Percentiles rank a stretch among this genome's conserved stretches.
Evolutionary conservation across 1,140 invertebrate genomes (phyloP).

Genomic region (Trachelipus rathkii): DNA sequence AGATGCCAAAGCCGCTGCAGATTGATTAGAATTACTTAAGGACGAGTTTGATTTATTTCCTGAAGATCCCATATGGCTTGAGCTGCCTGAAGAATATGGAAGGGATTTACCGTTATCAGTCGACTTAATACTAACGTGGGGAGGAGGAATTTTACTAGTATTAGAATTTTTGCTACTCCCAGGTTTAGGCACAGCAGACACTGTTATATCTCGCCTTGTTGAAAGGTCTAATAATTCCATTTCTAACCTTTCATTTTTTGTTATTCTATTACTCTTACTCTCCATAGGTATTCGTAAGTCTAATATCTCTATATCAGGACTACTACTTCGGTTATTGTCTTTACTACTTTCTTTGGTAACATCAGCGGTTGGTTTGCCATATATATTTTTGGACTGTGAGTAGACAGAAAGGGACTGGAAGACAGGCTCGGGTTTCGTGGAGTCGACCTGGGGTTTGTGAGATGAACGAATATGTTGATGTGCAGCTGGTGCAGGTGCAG

Average conservation of each 20-base stretch:
- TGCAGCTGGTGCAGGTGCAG: slow-evolving; percentile 40
- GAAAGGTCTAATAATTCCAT: slow-evolving; percentile 44
- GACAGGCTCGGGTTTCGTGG: slow-evolving; percentile 40
- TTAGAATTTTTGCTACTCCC: slow-evolving; percentile 37
- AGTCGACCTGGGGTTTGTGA: slow-evolving; percentile 34
- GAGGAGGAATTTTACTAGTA: slow-evolving; percentile 34
- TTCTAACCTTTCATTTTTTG: slow-evolving; percentile 41
- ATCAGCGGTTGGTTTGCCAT: slow-evolving; percentile 43
- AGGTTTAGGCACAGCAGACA: slow-evolving; percentile 43
- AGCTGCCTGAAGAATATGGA: slow-evolving; percentile 28
- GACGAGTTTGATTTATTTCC: background rate
- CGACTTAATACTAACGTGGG: slow-evolving; percentile 43
- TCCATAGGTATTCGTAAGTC: slow-evolving; percentile 38
- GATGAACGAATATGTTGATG: slow-evolving; percentile 31
- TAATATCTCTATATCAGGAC: slow-evolving; percentile 45
- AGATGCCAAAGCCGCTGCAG: slow-evolving; percentile 25
- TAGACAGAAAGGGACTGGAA: slow-evolving; percentile 44
- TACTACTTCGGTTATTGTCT: slow-evolving; percentile 37
- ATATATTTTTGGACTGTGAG: slow-evolving; percentile 42
- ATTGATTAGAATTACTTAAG: background rate
- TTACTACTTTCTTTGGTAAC: slow-evolving; percentile 29
- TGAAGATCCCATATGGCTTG: background rate
- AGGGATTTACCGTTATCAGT: slow-evolving; percentile 21
- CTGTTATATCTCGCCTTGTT: slow-evolving; percentile 44
- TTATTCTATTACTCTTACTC: slow-evolving; percentile 31